A percentile compares a stretch with the other conserved stretches of the same genome.
Conservation (phyloP, 2,888 invertebrate species). For the Octodonta nipae region DNA sequence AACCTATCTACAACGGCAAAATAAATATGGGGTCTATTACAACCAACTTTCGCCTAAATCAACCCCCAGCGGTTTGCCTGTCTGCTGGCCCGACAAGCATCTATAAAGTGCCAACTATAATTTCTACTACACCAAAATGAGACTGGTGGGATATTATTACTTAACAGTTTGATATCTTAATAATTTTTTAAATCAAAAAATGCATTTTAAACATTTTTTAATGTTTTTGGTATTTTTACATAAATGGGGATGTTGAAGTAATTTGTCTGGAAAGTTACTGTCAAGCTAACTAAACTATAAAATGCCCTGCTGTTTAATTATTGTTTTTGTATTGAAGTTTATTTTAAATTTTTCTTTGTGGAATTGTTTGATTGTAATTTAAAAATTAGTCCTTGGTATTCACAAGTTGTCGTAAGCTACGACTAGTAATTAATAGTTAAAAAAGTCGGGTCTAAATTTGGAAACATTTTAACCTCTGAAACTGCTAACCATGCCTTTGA, state of each 20-base stretch:
- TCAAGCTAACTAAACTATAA: too few relatives aligned
- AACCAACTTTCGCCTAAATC: conserved; percentile 8
- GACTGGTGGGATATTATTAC: conserved; percentile 11
- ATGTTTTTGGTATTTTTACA: conserved; percentile 5
- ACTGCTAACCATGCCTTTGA: too few relatives aligned
- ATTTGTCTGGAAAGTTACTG: conserved; percentile 5
- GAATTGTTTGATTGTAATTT: neutral
- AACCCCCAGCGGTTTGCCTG: neutral
- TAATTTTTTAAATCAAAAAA: conserved; percentile 4
- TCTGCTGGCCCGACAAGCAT: conserved; percentile 7
- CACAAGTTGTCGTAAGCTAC: neutral
- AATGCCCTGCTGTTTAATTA: too few relatives aligned
- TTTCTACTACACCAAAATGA: conserved; percentile 10
- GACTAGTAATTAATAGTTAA: neutral
- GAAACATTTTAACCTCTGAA: too few relatives aligned
- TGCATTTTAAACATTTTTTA: conserved; percentile 1
- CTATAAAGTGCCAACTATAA: conserved; percentile 5
- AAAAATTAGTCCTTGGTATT: neutral
- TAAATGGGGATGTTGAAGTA: conserved; percentile 6
- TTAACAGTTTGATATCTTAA: conserved; percentile 6
- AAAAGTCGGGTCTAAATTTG: neutral
- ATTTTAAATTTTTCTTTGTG: neutral
- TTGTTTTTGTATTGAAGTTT: too few relatives aligned
- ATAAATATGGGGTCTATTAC: conserved; percentile 5
- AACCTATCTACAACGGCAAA: conserved; percentile 7